Base-by-base conservation (phyloP, 1,140 invertebrate genomes). In the Helicoverpa zea region DNA sequence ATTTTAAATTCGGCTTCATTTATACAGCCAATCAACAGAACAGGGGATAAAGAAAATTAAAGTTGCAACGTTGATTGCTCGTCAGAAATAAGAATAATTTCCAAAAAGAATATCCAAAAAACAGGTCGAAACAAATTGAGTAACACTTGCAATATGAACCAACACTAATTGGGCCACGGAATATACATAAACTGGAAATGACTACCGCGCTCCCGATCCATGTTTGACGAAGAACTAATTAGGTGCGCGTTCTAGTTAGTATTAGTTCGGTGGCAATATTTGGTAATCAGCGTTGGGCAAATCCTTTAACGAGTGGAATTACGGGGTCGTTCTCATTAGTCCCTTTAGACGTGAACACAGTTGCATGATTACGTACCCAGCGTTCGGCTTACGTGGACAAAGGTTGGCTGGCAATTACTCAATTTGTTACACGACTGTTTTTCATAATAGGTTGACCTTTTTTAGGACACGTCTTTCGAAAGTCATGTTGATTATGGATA, bases 121-220 rank as follows among this genome's bases (percentile, higher is more conserved):
- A 16, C 30, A 47, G 12, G 13, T 16, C 2, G n/a, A 64, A 49
- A 16, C 54, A n/a, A 49, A 49, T 16, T 18, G 47, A 18, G 47
- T 49, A 10, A 68, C 43, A 16, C 10, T 47, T 3, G 35, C 35
- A 11, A 47, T 47, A 49, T 1, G 14, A 49, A 12, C 35, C 35
- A 47, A 43, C 30, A 66, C 14, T 66, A 66, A 68, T 49, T 68
- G 43, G 43, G 16, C 49, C 16, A 23, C 43, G 16, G 58, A 12
- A 61, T 18, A 49, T 47, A 68, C 43, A 68, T 66, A 68, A 43
- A 68, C 30, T 47, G 64, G 35, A 68, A 68, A 68, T 43, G 64
- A 13, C 64, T 68, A n/a, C 30, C 64, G 64, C 43, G 49, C 49
- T 68, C 35, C 64, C 64, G 43, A 68, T 68, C 43, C 64, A 68